These are phyloP conservation scores for Oegoconia quadripuncta DNA, from an alignment of 2,888 invertebrate species.

Conservation along the genomic window DNA sequence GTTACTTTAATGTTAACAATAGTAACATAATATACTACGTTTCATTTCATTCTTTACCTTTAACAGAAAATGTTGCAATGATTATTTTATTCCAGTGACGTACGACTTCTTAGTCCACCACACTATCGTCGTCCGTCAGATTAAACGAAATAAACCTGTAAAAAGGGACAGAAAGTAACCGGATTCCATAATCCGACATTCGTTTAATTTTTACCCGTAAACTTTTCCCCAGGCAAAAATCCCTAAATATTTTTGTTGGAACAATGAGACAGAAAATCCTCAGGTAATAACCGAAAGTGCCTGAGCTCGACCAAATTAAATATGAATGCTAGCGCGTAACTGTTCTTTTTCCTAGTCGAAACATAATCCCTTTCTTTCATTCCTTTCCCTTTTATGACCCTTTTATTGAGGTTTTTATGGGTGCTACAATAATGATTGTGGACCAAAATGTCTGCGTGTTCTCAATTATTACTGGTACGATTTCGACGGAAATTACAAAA, in stretches of 20 bases:
- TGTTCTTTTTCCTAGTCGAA: slow-evolving; percentile 26
- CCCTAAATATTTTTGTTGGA: slow-evolving; percentile 11
- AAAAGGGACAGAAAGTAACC: background rate
- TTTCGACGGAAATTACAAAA: background rate
- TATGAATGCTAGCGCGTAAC: slow-evolving; percentile 32
- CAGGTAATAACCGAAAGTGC: slow-evolving; percentile 52
- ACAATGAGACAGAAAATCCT: slow-evolving; percentile 29
- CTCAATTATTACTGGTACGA: slow-evolving; percentile 3
- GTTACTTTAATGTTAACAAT: too few relatives aligned
- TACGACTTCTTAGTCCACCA: too few relatives aligned
- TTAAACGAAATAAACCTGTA: background rate
- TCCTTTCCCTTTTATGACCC: slow-evolving; percentile 36
- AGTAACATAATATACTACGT: too few relatives aligned
- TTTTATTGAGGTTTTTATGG: slow-evolving; percentile 52
- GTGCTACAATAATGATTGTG: slow-evolving; percentile 34
- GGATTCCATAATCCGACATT: background rate
- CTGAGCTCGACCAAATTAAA: slow-evolving; percentile 42
- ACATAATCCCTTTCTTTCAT: slow-evolving; percentile 39
- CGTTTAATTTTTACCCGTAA: slow-evolving; percentile 10
- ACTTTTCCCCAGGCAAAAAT: slow-evolving; percentile 11
- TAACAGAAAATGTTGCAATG: too few relatives aligned
- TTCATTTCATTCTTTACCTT: too few relatives aligned
- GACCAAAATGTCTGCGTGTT: slow-evolving; percentile 18
- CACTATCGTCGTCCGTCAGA: too few relatives aligned
- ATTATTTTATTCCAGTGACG: too few relatives aligned